Base-by-base conservation (phyloP, 2,113 vertebrate genomes). In the Saccopteryx leptura region DNA sequence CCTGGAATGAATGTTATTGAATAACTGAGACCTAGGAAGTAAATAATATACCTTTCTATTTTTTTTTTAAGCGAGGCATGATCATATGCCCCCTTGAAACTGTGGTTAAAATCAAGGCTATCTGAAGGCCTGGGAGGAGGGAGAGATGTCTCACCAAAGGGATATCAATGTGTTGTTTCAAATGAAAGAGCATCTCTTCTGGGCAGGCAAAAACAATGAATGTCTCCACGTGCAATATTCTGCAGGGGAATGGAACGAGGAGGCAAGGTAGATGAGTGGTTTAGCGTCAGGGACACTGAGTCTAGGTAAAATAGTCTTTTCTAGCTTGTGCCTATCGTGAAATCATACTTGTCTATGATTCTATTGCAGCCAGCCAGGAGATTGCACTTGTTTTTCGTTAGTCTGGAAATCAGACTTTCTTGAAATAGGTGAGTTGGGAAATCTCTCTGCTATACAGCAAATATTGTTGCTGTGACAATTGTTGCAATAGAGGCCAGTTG, bases 401-500 rank as follows among this genome's bases (percentile, higher is more conserved):
- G 61, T 8, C 68, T 75, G 84, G 76, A 96, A 91, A 86, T 95
- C 68, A 93, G 60, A 66, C 66, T 93, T 90, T 65, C 66, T 81
- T 82, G 46, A 87, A 92, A 94, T 46, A 95, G 74, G 72, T 82
- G 78, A 91, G 71, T 18, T 93, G 91, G 93, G 92, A 96, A 92
- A 95, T 96, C 88, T 54, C 88, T 78, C 63, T 88, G 52, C 76
- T 88, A 9, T 69, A 86, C 12, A 81, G 88, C 81, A 96, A 96
- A 82, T 91, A 90, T 39, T 91, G 56, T 76, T 89, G 65, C 54
- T 93, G 46, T 94, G 78, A 79, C 81, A 71, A 48, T 74, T 50
- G 56, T 68, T 48, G 50, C 46, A 90, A 60, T 21, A 89, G 82
- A 95, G 71, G 11, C 39, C 54, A 65, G 15, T 33, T 94, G 72